Evolutionary conservation across 2,113 vertebrate species (phyloP).

Genomic region (Nyctibius bracteatus): DNA sequence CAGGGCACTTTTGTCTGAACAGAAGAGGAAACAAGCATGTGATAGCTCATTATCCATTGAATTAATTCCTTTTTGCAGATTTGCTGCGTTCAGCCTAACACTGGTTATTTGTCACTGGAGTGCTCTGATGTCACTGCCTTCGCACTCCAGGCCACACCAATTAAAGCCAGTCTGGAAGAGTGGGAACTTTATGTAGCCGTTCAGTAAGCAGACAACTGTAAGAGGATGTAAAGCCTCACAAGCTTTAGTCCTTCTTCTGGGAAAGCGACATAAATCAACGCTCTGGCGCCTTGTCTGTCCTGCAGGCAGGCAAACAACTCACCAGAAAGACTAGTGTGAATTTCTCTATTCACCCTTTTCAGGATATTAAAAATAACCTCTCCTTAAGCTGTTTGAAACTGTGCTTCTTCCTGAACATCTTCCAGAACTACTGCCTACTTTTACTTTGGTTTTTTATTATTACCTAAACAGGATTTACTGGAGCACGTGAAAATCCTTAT

Average conservation of each 20-base stretch:
- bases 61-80: neutral
- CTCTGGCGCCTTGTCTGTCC: neutral
- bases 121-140: neutral
- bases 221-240: neutral
- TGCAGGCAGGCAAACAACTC: neutral
- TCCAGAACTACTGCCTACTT: neutral
- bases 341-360: neutral
- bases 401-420: neutral
- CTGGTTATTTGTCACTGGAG: neutral
- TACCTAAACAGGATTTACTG: neutral
- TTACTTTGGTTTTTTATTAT: neutral
- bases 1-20: neutral
- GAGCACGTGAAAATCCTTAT: neutral
- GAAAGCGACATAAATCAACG: neutral
- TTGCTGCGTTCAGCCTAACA: neutral
- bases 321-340: neutral
- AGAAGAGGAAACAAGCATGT: neutral
- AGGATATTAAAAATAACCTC: neutral
- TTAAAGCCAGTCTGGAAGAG: neutral
- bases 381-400: neutral
- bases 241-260: neutral
- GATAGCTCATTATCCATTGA: neutral
- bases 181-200: neutral
- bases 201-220: neutral
- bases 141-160: neutral